These are phyloP conservation scores for Pachyuromys duprasi DNA, from an alignment of 2,797 vertebrate species.

Conservation along the genomic window DNA sequence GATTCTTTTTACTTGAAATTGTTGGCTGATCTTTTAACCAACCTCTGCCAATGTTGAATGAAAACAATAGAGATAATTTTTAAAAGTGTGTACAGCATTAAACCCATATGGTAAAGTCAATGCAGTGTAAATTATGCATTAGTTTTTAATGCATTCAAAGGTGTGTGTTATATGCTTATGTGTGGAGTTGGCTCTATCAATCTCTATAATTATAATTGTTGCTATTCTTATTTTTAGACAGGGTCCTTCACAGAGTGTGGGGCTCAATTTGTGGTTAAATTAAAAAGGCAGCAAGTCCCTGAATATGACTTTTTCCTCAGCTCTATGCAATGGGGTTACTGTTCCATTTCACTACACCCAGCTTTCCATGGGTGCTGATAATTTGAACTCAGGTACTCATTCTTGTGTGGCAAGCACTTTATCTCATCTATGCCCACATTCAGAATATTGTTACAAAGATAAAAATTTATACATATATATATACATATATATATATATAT, in stretches of 20 bases:
- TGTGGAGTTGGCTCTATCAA: not conserved
- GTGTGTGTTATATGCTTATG: not conserved
- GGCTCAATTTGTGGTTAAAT: not conserved
- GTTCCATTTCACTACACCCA: not conserved
- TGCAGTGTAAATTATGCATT: not conserved
- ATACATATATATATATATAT: too few species aligned
- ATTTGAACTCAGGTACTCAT: not conserved
- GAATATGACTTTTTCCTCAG: not conserved
- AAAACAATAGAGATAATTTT: not conserved
- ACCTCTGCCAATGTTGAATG: not conserved
- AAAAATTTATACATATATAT: too few species aligned
- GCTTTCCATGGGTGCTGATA: not conserved
- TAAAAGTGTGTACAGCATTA: not conserved
- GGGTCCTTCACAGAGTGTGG: not conserved
- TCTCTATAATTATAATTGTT: not conserved
- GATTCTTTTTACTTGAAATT: not conserved
- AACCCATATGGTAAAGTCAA: not conserved
- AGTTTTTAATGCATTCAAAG: not conserved
- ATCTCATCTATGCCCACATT: not conserved
- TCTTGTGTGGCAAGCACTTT: not conserved
- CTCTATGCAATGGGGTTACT: not conserved
- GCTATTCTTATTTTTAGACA: not conserved
- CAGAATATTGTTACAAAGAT: not conserved
- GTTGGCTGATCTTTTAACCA: not conserved
- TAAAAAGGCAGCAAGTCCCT: not conserved